Conservation (phyloP, 2,113 vertebrate species). For the Hemiprocne comata region DNA sequence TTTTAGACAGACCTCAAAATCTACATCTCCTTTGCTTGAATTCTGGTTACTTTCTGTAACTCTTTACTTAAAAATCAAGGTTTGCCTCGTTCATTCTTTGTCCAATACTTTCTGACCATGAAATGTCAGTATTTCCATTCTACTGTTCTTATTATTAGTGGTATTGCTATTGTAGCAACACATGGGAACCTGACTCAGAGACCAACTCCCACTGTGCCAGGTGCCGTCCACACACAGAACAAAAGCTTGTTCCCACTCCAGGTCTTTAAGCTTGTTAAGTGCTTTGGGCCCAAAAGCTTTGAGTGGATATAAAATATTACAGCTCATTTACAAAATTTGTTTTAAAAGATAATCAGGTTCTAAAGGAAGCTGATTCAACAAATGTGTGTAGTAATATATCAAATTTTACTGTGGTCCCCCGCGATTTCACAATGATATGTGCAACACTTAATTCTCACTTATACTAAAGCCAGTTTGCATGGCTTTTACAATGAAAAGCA, state of each 20-base stretch:
- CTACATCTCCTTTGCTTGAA: background rate
- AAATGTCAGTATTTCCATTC: constrained; percentile 26
- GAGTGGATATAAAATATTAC: constrained; percentile 58
- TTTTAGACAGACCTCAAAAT: background rate
- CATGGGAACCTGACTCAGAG: background rate
- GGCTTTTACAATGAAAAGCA: constrained; percentile 51
- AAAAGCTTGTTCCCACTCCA: constrained; percentile 14
- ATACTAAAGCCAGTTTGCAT: constrained; percentile 18
- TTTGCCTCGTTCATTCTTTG: background rate
- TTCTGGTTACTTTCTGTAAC: background rate
- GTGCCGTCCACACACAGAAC: background rate
- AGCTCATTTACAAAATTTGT: constrained; percentile 52
- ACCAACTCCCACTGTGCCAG: background rate
- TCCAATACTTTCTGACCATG: background rate
- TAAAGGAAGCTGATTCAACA: constrained; percentile 27
- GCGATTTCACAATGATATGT: constrained; percentile 10
- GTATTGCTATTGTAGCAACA: background rate
- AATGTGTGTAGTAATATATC: constrained; percentile 4
- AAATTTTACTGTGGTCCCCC: background rate
- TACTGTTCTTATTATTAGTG: background rate
- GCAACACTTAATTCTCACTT: constrained; percentile 53
- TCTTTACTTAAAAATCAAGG: background rate
- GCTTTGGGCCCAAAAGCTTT: constrained; percentile 31
- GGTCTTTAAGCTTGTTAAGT: constrained; percentile 42
- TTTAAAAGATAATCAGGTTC: constrained; percentile 57